Conservation (phyloP, 2,113 vertebrate species). For the Pseudolaguvia tuberculata region DNA sequence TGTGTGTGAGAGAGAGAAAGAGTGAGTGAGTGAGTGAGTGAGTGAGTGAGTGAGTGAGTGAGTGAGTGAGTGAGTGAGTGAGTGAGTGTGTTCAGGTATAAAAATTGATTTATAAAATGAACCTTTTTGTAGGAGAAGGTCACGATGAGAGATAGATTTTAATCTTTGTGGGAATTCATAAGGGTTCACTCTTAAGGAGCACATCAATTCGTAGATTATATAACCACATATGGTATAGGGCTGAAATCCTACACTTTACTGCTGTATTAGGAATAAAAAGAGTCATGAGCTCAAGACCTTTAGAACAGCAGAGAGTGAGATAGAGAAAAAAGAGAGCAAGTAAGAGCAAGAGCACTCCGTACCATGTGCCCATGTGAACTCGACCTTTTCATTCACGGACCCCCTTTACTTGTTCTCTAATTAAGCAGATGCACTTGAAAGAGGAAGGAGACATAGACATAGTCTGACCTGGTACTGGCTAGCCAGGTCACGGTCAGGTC, state of each 20-base stretch:
- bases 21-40: neutral
- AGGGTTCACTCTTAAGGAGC: neutral
- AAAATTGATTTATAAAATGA: neutral
- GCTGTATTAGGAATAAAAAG: neutral
- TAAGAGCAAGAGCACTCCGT: conserved; percentile 5
- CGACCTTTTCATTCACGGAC: conserved; percentile 18
- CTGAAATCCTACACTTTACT: neutral
- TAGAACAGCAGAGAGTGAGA: conserved; percentile 7
- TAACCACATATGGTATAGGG: neutral
- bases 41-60: neutral
- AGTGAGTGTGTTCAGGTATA: neutral
- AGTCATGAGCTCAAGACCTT: neutral
- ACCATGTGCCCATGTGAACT: conserved; percentile 31
- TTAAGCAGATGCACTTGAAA: conserved; percentile 56
- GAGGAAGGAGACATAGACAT: conserved; percentile 39
- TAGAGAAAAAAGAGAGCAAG: neutral
- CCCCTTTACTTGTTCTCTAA: conserved; percentile 43
- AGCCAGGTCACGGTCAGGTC: conserved; percentile 43
- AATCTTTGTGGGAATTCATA: neutral
- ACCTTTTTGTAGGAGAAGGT: neutral
- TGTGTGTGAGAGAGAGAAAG: too few relatives aligned
- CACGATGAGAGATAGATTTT: neutral
- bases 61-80: too few relatives aligned
- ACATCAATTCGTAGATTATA: neutral
- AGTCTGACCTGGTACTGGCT: conserved; percentile 24